Evolutionary conservation across 2,888 invertebrate species (phyloP), one percentile per base, ranked within the genome.

Genomic region (Cacoxenus indagator): DNA sequence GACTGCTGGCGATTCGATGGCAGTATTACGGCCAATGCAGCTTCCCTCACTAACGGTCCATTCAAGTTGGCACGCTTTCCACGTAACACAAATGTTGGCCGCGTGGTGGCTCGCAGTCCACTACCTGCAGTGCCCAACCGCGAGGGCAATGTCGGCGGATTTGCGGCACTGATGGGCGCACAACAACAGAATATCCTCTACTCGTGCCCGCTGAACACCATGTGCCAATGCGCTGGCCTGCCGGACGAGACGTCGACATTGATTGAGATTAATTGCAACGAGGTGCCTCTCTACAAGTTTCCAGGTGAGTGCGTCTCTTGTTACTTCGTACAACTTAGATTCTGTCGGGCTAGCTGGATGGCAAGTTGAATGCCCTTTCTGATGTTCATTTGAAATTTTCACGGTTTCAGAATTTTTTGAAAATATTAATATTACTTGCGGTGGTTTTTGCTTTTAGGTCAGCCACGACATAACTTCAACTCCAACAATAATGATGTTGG

Each of bases 231-330:
- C 80, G 86, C 87, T 27, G 88, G 87, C 4, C 73, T 88, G 78
- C 88, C 89, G 71, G 88, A 88, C 77, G 89, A 88, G 80, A 88
- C 89, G 75, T 82, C 86, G 73, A 87, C 87, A 57, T 78, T 88
- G 81, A 86, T 88, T 83, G 88, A 88, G 84, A 88, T 88, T 79
- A 88, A 87, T 85, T 88, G 88, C 84, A 88, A 88, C 78, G 88
- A 88, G 75, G 88, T 88, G 81, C 84, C 86, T 71, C 82, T 88
- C 65, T 88, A 88, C 82, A 88, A 88, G 83, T 88, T 88, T 86
- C 89, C 88, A 81, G 88, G 88, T 88, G 77, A 87, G 87, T 78
- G 59, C 29, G 11, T 57, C 46, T 46, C 31, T n/a, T 55, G 5
- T 5, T 31, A 8, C 54, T n/a, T 17, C 1, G 37, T 11, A 31